These are phyloP conservation scores for Catagonus wagneri DNA, from an alignment of 2,113 vertebrate genomes.

Conservation along the genomic window DNA sequence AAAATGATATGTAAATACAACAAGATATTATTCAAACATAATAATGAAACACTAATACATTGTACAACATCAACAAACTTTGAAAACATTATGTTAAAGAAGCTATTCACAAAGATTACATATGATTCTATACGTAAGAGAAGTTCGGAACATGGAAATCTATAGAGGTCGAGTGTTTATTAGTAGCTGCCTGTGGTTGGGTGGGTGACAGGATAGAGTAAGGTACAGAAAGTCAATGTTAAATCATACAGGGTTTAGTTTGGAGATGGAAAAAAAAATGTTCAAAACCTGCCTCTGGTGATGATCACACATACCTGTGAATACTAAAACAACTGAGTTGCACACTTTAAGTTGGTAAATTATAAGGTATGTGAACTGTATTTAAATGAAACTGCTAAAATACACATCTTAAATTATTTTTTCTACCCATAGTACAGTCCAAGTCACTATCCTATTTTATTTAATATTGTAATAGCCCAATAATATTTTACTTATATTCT, in stretches of 20 bases:
- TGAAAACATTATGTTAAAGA: not conserved
- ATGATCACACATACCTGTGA: not conserved
- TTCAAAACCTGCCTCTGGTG: not conserved
- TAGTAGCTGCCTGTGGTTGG: not conserved
- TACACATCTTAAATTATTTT: not conserved
- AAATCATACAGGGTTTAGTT: not conserved
- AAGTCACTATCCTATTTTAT: not conserved
- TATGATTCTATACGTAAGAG: not conserved
- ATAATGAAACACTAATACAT: not conserved
- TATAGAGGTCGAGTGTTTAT: not conserved
- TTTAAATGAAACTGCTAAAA: not conserved
- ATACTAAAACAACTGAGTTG: not conserved
- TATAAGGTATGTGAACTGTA: not conserved
- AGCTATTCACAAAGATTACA: not conserved
- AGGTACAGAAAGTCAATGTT: rapidly evolving
- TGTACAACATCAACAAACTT: not conserved
- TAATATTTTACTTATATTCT: not conserved
- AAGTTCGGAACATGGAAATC: not conserved
- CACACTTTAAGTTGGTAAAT: not conserved
- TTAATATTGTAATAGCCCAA: not conserved
- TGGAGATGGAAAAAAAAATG: not conserved
- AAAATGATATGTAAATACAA: not conserved
- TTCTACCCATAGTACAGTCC: not conserved
- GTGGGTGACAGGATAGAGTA: not conserved
- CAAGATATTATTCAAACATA: not conserved